Conservation (phyloP, 2,113 vertebrate genomes). For the Lagopus leucura region DNA sequence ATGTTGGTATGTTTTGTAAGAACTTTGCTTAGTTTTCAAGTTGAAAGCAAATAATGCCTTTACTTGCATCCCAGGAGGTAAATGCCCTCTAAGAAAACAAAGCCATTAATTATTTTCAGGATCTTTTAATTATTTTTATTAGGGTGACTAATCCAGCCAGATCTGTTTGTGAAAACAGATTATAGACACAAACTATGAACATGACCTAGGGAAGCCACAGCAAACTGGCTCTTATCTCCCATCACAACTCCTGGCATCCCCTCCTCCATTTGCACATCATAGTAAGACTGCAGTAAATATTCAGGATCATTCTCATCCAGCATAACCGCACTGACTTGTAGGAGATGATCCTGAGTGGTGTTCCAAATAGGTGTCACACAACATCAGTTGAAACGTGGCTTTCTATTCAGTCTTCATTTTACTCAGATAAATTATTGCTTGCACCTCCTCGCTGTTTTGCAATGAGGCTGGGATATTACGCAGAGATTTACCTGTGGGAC, state of each 20-base stretch:
- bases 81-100: not conserved
- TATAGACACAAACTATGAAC: not conserved
- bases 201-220: not conserved
- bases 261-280: not conserved
- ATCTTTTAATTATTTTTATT: not conserved
- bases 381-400: not conserved
- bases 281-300: not conserved
- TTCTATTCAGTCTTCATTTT: fast-evolving
- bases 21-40: not conserved
- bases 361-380: not conserved
- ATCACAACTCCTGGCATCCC: not conserved
- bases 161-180: not conserved
- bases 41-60: not conserved
- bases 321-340: not conserved
- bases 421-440: fast-evolving
- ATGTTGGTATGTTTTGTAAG: not conserved
- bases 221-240: not conserved
- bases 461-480: fast-evolving
- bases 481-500: not conserved
- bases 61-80: not conserved
- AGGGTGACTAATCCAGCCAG: not conserved
- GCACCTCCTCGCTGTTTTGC: not conserved
- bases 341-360: not conserved
- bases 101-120: not conserved
- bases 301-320: not conserved